Evolutionary conservation across 2,797 vertebrate species (phyloP), one percentile per base, ranked within the genome.

Genomic region (Molossus alvarezi): DNA sequence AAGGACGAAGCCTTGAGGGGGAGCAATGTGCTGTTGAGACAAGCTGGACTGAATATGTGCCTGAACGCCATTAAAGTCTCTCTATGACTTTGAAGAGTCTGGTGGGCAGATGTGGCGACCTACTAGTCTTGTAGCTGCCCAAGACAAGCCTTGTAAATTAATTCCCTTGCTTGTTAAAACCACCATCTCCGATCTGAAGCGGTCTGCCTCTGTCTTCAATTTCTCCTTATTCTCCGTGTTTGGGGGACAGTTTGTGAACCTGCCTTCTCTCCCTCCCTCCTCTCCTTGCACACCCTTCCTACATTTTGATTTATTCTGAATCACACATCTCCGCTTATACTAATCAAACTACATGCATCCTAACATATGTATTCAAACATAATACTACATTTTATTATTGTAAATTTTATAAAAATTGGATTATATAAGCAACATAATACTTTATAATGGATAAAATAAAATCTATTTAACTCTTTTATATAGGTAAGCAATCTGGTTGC

Each of bases 391-490:
- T 91, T 57, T 71, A 18, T 65, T 29, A 6, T 55, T 88, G 23
- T 41, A 73, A 53, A 88, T 84, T 84, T 77, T 79, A 88, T 72
- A 72, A 91, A 90, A 71, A 7, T 65, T 60, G 72, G 41, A n/a
- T 88, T 37, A 64, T 65, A 41, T n/a, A 75, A 29, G 6, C 37
- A 71, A 69, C 37, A 71, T 73, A 41, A 67, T 81, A 69, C 55
- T 69, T 67, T 1, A 58, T 69, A 90, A 86, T 65, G 55, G 37
- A 83, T 77, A 55, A 77, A 87, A 72, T 92, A 15, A 82, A 94
- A 77, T 72, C 81, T 11, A 45, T 37, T 81, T 23, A 82, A 77
- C 25, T 37, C 48, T 87, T 84, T 81, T 9, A 62, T 55, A 17
- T 21, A 21, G 18, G 45, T 81, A 17, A 53, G 20, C 6, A n/a